A percentile compares a stretch with the other conserved stretches of the same genome.
phyloP scores from a whole-genome alignment of 2,888 invertebrate species.

The Trachelus stipa region DNA sequence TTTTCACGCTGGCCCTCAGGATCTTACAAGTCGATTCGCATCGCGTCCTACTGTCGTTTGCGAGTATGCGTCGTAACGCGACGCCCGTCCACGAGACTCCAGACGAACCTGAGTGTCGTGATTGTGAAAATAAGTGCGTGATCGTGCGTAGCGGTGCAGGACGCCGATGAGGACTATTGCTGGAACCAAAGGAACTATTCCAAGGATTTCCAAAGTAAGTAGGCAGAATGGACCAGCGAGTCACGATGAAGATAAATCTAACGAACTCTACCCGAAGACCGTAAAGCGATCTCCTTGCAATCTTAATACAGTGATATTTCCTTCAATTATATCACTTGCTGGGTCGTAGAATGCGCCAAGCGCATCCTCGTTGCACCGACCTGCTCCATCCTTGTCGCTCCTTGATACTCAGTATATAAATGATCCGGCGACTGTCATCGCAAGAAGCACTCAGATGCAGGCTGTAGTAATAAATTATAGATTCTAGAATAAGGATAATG shows the following conservation, averaged over 20 bases:
- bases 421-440: background rate
- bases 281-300: background rate
- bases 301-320: background rate
- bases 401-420: background rate
- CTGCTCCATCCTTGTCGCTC: background rate
- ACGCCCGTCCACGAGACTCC: background rate
- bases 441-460: background rate
- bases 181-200: background rate
- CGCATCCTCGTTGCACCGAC: background rate
- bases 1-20: background rate
- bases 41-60: background rate
- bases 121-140: background rate
- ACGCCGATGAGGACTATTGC: constrained; percentile 7
- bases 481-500: background rate
- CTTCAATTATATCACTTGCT: background rate
- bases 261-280: background rate
- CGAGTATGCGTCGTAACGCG: constrained; percentile 4
- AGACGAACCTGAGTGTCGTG: background rate
- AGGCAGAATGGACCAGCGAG: background rate
- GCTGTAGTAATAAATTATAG: background rate
- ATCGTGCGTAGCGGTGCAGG: background rate
- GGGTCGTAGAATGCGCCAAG: background rate
- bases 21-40: constrained; percentile 2
- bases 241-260: background rate
- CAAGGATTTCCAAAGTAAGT: constrained; percentile 1